Conservation (phyloP, 1,140 invertebrate genomes). For the Drosophila parabipectinata region DNA sequence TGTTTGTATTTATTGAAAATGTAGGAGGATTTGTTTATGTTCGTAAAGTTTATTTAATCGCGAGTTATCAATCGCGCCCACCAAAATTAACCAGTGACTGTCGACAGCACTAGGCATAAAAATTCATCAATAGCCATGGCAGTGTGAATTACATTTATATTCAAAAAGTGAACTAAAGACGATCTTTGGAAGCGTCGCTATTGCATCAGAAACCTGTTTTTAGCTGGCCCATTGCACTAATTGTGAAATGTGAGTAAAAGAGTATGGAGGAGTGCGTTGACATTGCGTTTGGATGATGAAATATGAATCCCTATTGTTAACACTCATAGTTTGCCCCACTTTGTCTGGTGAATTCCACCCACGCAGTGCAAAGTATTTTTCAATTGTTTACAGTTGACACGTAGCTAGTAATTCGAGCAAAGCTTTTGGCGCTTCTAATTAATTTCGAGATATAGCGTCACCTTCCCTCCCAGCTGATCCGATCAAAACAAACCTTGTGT, state of each 20-base stretch:
- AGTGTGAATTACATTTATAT: slow-evolving; percentile 5
- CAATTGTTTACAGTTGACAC: slow-evolving; percentile 12
- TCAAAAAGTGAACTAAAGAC: background rate
- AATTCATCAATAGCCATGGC: slow-evolving; percentile 1
- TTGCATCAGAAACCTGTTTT: slow-evolving; percentile 38
- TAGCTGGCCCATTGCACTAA: slow-evolving; percentile 19
- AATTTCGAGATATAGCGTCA: slow-evolving; percentile 30
- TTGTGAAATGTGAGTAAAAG: slow-evolving; percentile 44
- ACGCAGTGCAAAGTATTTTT: background rate
- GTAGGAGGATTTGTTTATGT: slow-evolving; percentile 1
- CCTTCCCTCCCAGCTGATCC: slow-evolving; percentile 41
- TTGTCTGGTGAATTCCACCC: slow-evolving; percentile 1
- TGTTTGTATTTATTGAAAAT: background rate
- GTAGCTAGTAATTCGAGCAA: slow-evolving; percentile 11
- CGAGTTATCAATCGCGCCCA: background rate
- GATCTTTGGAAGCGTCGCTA: background rate
- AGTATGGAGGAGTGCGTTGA: slow-evolving; percentile 20
- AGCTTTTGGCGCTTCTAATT: slow-evolving; percentile 29
- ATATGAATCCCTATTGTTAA: slow-evolving; percentile 7
- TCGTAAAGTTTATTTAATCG: background rate
- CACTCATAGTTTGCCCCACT: background rate
- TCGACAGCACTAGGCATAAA: background rate
- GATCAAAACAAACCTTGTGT: slow-evolving; percentile 65
- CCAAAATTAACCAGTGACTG: slow-evolving; percentile 1
- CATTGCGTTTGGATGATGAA: slow-evolving; percentile 23